These are phyloP conservation scores for Linnaemya tessellans DNA, from an alignment of 2,888 invertebrate species.

Conservation along the genomic window DNA sequence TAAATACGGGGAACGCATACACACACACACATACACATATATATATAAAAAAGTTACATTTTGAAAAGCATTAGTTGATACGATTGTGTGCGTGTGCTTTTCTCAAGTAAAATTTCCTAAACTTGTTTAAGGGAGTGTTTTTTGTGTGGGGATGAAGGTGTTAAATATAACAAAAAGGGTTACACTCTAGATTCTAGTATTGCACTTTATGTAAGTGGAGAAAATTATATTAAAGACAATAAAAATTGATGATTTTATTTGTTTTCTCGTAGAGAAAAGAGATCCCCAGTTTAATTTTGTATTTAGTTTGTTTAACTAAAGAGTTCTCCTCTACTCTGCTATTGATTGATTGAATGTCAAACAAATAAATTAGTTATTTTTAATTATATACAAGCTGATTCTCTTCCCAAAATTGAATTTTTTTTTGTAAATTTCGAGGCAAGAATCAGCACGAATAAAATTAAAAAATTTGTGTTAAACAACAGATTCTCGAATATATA, in stretches of 20 bases:
- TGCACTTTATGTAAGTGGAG: not conserved
- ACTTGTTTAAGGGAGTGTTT: constrained; percentile 37
- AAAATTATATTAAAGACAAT: not conserved
- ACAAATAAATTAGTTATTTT: not conserved
- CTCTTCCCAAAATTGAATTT: too few species aligned
- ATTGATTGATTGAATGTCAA: constrained; percentile 31
- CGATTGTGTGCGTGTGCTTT: not conserved
- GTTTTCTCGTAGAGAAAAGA: not conserved
- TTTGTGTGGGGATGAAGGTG: not conserved
- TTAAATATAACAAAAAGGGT: constrained; percentile 60
- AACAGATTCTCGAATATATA: too few species aligned
- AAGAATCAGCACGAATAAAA: too few species aligned
- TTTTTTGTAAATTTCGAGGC: too few species aligned
- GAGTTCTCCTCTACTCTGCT: not conserved
- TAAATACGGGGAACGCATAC: not conserved
- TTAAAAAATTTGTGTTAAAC: too few species aligned
- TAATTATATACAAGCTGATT: too few species aligned
- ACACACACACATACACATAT: not conserved
- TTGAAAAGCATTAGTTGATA: not conserved
- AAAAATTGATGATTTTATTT: not conserved
- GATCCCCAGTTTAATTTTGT: constrained; percentile 11
- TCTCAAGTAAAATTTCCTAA: constrained; percentile 6
- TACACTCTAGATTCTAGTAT: constrained; percentile 45
- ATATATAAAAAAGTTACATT: not conserved
- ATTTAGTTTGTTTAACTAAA: constrained; percentile 6